Percentiles rank a stretch among this genome's conserved stretches.
These are phyloP conservation scores for Labeo catla DNA, from an alignment of 2,113 vertebrate genomes.

Conservation along the genomic window DNA sequence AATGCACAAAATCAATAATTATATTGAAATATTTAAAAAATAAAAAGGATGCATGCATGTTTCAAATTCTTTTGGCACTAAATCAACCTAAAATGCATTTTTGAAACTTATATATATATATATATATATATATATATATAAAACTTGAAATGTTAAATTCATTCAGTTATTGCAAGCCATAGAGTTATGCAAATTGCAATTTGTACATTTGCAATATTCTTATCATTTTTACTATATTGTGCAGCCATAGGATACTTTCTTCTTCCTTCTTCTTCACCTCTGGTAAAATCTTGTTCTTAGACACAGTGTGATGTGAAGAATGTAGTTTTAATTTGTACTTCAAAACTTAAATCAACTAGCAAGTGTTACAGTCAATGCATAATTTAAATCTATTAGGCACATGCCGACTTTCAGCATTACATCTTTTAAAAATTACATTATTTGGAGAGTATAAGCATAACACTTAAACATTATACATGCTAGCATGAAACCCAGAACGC, in stretches of 20 bases:
- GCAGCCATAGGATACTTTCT: not conserved
- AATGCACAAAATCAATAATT: not conserved
- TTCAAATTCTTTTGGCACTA: not conserved
- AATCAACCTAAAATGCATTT: not conserved
- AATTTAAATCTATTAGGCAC: no score
- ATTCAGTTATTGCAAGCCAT: not conserved
- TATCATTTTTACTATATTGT: not conserved
- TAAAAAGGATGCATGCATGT: not conserved
- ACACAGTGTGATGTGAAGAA: not conserved
- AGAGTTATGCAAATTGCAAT: not conserved
- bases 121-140: no score
- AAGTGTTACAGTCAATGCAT: no score
- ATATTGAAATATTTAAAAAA: not conserved
- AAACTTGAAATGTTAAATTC: not conserved
- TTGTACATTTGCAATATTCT: not conserved
- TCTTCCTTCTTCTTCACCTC: no score
- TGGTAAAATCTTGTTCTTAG: not conserved
- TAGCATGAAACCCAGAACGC: not conserved
- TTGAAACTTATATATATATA: no score
- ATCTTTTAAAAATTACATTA: no score
- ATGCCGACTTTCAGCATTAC: no score
- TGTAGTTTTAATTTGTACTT: no score
- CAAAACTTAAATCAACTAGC: no score
- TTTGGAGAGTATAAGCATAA: not conserved
- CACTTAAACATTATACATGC: not conserved